These are phyloP conservation scores for Lagopus muta DNA, from an alignment of 2,113 vertebrate genomes.

Conservation along the genomic window DNA sequence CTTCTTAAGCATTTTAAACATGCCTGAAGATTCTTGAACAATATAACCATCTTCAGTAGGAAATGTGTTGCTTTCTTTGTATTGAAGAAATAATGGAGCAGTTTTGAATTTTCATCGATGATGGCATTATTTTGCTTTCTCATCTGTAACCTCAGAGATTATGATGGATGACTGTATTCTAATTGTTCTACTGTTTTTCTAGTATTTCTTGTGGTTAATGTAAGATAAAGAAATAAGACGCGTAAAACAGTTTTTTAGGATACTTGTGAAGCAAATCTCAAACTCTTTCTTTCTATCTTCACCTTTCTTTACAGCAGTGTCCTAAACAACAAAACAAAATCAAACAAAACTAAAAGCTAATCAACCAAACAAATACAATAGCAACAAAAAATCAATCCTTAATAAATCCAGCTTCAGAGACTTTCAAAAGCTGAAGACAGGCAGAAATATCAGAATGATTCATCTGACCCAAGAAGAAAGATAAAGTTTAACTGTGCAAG, in stretches of 20 bases:
- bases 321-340: too few relatives aligned
- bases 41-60: neutral
- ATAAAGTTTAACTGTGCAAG: neutral
- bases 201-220: neutral
- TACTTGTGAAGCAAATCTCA: neutral
- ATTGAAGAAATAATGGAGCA: neutral
- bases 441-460: neutral
- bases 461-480: neutral
- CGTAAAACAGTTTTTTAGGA: neutral
- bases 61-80: neutral
- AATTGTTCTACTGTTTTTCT: neutral
- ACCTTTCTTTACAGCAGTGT: neutral
- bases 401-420: neutral
- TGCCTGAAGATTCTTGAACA: neutral
- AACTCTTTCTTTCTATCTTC: neutral
- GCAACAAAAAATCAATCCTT: neutral
- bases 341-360: neutral
- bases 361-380: neutral
- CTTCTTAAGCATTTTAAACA: neutral
- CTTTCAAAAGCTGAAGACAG: neutral
- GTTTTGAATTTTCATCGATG: neutral
- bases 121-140: neutral
- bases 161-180: neutral
- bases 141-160: neutral
- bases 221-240: neutral